Evolutionary conservation across 2,113 vertebrate species (phyloP).

Genomic region (Pardalotus punctatus): DNA sequence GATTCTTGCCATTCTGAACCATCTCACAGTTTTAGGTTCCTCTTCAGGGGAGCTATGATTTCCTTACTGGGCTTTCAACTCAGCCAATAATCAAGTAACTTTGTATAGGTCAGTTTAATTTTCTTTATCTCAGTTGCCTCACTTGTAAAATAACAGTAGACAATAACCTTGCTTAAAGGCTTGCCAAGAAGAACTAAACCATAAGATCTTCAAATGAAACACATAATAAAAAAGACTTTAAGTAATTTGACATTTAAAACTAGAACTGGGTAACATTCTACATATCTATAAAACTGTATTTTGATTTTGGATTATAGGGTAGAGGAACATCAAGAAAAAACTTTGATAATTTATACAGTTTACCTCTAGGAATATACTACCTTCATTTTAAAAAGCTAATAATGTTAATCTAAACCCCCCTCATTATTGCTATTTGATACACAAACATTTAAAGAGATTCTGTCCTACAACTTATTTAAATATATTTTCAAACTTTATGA

Average conservation of each 20-base stretch:
- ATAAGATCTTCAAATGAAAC: constrained; percentile 12
- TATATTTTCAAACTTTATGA: not conserved
- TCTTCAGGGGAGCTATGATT: not conserved
- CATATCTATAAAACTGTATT: not conserved
- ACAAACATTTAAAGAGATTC: not conserved
- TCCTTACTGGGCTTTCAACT: not conserved
- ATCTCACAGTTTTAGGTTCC: not conserved
- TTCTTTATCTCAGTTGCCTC: not conserved
- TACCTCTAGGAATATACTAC: not conserved
- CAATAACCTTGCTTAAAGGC: not conserved
- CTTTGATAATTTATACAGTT: not conserved
- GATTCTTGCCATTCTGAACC: not conserved
- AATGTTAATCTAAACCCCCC: not conserved
- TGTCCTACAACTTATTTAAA: not conserved
- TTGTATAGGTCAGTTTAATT: not conserved
- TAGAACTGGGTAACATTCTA: not conserved
- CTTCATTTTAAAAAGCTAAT: not conserved
- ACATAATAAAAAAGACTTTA: not conserved
- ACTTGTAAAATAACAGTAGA: not conserved
- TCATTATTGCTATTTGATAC: not conserved
- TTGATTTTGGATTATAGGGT: not conserved
- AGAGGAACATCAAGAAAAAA: not conserved
- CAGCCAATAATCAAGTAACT: not conserved
- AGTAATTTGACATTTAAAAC: not conserved
- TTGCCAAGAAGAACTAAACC: not conserved